These are phyloP conservation scores for Pseudorasbora parva DNA, from an alignment of 2,113 vertebrate species.

Conservation along the genomic window DNA sequence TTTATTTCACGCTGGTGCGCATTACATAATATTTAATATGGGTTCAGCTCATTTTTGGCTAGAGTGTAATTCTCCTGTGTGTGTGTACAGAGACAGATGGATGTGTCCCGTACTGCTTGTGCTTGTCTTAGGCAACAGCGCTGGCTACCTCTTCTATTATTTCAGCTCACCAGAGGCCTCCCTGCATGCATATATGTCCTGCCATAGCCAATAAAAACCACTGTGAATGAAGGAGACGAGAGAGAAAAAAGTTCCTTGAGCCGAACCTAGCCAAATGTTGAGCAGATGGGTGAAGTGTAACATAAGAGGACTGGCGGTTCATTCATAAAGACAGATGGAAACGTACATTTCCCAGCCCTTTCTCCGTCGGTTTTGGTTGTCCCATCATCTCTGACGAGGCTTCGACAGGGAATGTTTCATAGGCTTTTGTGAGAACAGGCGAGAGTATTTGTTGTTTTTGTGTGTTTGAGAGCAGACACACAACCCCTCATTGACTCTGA, in stretches of 20 bases:
- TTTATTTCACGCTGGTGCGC: not conserved
- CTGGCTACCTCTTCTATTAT: constrained; percentile 11
- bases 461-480: constrained; percentile 48
- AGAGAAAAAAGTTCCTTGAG: not conserved
- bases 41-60: not conserved
- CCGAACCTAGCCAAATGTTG: not conserved
- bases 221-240: not conserved
- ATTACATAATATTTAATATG: not conserved
- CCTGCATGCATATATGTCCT: not conserved
- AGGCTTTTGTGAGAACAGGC: not conserved
- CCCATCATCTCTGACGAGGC: not conserved
- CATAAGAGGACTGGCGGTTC: not conserved
- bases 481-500: constrained; percentile 63
- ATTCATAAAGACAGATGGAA: constrained; percentile 29
- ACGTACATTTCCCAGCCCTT: not conserved
- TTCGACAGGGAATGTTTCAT: not conserved
- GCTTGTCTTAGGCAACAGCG: constrained; percentile 5
- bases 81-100: not conserved
- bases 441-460: constrained; percentile 21
- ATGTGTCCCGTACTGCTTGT: constrained; percentile 14
- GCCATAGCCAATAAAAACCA: constrained; percentile 26
- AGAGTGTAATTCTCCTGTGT: not conserved
- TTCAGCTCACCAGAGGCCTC: constrained; percentile 3
- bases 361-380: not conserved
- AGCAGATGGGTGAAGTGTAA: constrained; percentile 18